Base-by-base conservation (phyloP, 2,113 vertebrate genomes). In the Piliocolobus tephrosceles region DNA sequence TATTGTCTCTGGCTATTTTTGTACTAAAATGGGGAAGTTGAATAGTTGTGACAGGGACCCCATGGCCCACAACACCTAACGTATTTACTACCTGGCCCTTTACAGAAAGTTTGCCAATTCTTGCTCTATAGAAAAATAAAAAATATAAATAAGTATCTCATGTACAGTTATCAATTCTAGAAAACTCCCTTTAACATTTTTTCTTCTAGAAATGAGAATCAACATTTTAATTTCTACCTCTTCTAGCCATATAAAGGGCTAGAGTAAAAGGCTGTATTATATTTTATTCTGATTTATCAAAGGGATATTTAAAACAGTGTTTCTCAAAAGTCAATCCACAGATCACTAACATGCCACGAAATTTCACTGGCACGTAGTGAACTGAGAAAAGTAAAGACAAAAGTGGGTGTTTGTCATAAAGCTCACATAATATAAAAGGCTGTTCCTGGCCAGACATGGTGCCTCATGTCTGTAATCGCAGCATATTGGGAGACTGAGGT, bases 341-440 rank as follows among this genome's bases (percentile, higher is more conserved):
- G 45, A 79, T 81, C 20, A 90, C n/a, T 88, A 23, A 86, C 25
- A 52, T 79, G 61, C 18, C 50, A 66, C 25, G 32, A 90, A 90
- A 78, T 86, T 93, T 76, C 91, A 95, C 12, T 96, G 85, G 30
- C 38, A 13, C 47, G 75, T n/a, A 88, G 35, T 55, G 20, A 93
- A 96, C 91, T 80, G n/a, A 85, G 18, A 90, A 93, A 95, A 95
- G 43, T 58, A 94, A 38, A 93, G 68, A 90, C 27, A 88, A 85
- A 47, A 85, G 47, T 80, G 35, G 47, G n/a, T 70, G 4, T 79
- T 61, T 95, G 88, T 52, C 38, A 84, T 57, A 83, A 61, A 86
- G n/a, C 10, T 43, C 10, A 96, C 7, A 61, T 94, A 91, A 55
- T 80, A 23, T 75, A 40, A 78, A 83, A 9, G 3, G 30, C 17